A percentile compares a stretch with the other conserved stretches of the same genome.
Conservation (phyloP, 2,113 vertebrate genomes). For the Oreamnos americanus region DNA sequence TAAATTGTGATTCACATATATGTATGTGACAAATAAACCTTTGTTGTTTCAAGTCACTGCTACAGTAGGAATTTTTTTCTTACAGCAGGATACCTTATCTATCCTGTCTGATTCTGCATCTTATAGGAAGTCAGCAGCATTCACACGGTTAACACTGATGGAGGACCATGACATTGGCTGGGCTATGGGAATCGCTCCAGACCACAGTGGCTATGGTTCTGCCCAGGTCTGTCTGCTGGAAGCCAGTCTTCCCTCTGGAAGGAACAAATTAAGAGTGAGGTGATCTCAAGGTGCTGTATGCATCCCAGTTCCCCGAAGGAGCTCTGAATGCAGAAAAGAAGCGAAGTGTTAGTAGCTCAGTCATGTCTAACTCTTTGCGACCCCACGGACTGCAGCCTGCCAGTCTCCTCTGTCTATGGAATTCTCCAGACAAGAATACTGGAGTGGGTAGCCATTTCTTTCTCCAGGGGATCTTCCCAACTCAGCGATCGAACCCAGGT, state of each 20-base stretch:
- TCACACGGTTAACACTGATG: fast-evolving
- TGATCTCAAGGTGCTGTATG: too few species aligned
- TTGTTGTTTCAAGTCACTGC: neutral
- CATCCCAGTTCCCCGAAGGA: neutral
- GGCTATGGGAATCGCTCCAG: neutral
- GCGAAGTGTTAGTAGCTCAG: fast-evolving
- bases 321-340: neutral
- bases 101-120: neutral
- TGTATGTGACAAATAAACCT: too few species aligned
- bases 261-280: neutral
- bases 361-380: neutral
- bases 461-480: neutral
- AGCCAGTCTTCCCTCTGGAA: too few species aligned
- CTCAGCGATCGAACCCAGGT: neutral
- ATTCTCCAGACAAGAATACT: neutral
- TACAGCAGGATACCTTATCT: neutral
- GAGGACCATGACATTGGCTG: too few species aligned
- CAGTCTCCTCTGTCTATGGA: neutral
- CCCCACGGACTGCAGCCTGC: neutral
- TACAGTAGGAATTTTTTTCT: neutral
- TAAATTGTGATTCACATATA: neutral
- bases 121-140: fast-evolving
- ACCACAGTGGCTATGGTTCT: neutral
- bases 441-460: neutral
- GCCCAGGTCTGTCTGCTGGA: neutral